Conservation (phyloP, 2,113 vertebrate genomes). For the Heloderma charlesbogerti region DNA sequence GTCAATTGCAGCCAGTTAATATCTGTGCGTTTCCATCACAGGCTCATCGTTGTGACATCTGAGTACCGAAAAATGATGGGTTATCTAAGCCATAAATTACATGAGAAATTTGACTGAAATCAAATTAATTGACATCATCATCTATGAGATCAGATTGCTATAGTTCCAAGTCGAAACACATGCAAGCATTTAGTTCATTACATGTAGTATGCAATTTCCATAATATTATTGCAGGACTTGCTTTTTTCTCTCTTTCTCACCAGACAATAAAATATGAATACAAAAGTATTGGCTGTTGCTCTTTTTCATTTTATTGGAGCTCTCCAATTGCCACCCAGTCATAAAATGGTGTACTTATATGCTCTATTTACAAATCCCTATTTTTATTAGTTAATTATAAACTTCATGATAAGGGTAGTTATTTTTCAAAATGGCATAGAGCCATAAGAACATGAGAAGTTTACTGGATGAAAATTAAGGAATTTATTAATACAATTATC, state of each 20-base stretch:
- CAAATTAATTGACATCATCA: conserved; percentile 39
- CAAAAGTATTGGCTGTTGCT: conserved; percentile 16
- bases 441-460: neutral
- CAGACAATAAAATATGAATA: neutral
- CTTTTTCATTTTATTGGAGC: conserved; percentile 17
- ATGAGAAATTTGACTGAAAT: conserved; percentile 43
- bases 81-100: conserved; percentile 42
- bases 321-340: neutral
- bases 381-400: conserved; percentile 8
- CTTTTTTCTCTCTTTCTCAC: neutral
- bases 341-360: conserved; percentile 15
- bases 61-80: conserved; percentile 26
- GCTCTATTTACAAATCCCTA: neutral
- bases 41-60: conserved; percentile 18
- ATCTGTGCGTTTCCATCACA: neutral
- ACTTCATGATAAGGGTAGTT: neutral
- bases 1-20: conserved; percentile 32
- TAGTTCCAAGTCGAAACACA: conserved; percentile 33
- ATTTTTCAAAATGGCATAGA: neutral
- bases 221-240: neutral
- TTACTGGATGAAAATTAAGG: neutral
- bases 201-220: neutral
- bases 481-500: neutral
- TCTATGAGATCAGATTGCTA: conserved; percentile 24
- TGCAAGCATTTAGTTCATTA: conserved; percentile 8